Evolutionary conservation across 1,140 invertebrate species (phyloP).

Genomic region (Psix sp.): DNA sequence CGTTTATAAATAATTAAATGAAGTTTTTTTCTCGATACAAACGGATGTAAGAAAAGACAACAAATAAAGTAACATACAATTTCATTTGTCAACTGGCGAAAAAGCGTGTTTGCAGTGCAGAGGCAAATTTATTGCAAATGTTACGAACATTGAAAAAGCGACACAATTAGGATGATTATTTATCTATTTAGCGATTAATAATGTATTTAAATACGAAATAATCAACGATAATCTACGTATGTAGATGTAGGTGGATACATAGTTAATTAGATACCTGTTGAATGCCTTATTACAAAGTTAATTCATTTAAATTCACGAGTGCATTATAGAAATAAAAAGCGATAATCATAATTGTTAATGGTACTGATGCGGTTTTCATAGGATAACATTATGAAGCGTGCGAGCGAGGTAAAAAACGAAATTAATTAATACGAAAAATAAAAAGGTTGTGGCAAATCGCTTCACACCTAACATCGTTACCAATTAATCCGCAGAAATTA

Average conservation of each 20-base stretch:
- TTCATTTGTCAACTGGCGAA: no score
- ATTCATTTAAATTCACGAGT: conserved; percentile 43
- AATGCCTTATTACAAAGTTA: conserved; percentile 52
- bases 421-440: no score
- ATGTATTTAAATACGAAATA: conserved; percentile 19
- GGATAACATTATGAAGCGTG: conserved; percentile 10
- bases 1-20: no score
- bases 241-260: conserved; percentile 39
- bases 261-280: conserved; percentile 52
- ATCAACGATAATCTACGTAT: conserved; percentile 31
- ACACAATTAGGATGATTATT: conserved; percentile 20
- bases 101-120: no score
- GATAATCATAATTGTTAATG: conserved; percentile 35
- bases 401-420: conserved; percentile 11
- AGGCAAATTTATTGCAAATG: no score
- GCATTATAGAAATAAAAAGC: conserved; percentile 32
- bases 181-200: conserved; percentile 38
- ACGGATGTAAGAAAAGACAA: no score
- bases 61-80: no score
- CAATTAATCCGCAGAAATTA: no score
- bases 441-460: no score
- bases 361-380: conserved; percentile 5
- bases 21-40: no score
- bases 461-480: no score
- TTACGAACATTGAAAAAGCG: neutral